A percentile compares a stretch with the other conserved stretches of the same genome.
phyloP scores from a whole-genome alignment of 2,888 invertebrate species.

The Allolobophora icterica region DNA sequence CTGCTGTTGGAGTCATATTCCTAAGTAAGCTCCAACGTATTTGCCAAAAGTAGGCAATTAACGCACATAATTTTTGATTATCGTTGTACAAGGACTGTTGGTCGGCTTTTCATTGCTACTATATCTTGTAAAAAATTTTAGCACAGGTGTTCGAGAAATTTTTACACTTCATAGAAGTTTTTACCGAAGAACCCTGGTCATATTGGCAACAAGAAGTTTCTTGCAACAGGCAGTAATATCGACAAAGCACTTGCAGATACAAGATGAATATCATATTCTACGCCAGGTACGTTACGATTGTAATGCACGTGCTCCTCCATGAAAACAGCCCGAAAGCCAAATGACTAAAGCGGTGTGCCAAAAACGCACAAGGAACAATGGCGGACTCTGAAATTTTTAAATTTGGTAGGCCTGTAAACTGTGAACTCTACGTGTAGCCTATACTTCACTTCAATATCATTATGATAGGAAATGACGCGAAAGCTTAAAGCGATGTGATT shows the following conservation, averaged over 20 bases:
- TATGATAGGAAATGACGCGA: background rate
- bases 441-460: background rate
- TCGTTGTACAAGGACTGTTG: background rate
- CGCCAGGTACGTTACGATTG: background rate
- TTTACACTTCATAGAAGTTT: background rate
- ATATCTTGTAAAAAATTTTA: background rate
- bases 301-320: background rate
- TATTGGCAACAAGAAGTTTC: background rate
- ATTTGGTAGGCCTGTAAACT: background rate
- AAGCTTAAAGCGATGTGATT: background rate
- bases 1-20: background rate
- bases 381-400: too few relatives aligned
- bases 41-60: background rate
- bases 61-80: background rate
- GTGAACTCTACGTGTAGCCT: background rate
- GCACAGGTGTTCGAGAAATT: background rate
- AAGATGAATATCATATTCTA: background rate
- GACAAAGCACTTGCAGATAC: background rate
- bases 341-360: background rate
- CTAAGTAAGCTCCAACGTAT: background rate
- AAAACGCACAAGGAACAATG: background rate
- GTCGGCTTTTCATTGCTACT: background rate
- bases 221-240: background rate
- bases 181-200: background rate
- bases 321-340: background rate